phyloP scores from a whole-genome alignment of 2,797 vertebrate species.

The Odontamblyopus rebecca region DNA sequence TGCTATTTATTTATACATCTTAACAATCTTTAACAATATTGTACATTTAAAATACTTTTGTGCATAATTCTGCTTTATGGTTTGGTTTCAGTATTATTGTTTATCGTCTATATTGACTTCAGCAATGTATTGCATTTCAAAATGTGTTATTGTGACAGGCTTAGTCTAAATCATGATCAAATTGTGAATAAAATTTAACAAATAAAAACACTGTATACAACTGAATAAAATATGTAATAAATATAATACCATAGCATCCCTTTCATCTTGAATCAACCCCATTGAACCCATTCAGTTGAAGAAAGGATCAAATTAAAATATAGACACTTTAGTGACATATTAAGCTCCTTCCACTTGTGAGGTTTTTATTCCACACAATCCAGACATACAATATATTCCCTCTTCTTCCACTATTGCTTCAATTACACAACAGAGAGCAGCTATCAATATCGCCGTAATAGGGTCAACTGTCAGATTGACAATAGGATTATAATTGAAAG shows the following conservation, averaged over 20 bases:
- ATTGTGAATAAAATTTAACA: too few species aligned
- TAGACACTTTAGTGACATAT: neutral
- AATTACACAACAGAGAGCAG: slow-evolving; percentile 6
- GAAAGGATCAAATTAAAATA: too few species aligned
- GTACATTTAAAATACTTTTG: too few species aligned
- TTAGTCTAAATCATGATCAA: too few species aligned
- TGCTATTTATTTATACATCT: too few species aligned
- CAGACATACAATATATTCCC: neutral
- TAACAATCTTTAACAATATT: too few species aligned
- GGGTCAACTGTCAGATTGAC: slow-evolving; percentile 12
- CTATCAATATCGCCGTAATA: slow-evolving; percentile 7
- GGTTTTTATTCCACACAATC: neutral
- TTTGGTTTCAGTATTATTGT: too few species aligned
- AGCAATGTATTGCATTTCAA: too few species aligned
- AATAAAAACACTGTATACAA: neutral
- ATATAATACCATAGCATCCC: neutral
- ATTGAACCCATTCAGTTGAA: too few species aligned
- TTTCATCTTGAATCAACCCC: neutral
- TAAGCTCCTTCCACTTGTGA: neutral
- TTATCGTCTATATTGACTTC: too few species aligned
- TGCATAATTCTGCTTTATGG: too few species aligned
- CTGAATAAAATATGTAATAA: neutral
- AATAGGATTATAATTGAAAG: slow-evolving; percentile 15
- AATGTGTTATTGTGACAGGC: too few species aligned
- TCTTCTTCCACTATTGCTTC: neutral